These are phyloP conservation scores for Mimas tiliae DNA, from an alignment of 2,888 invertebrate genomes.

Conservation along the genomic window DNA sequence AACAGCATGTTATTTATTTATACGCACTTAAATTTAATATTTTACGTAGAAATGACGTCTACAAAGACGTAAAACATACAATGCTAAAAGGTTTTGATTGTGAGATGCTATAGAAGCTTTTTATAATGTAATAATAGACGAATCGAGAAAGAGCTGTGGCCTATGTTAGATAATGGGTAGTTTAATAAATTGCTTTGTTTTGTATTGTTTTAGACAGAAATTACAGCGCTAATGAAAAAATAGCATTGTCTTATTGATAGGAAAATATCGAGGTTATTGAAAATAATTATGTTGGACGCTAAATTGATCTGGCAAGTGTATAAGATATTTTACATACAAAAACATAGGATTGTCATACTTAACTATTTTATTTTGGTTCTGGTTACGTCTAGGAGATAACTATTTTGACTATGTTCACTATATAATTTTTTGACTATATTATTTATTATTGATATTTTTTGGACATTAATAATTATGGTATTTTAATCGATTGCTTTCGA, in stretches of 20 bases:
- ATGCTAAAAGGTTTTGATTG: slow-evolving; percentile 16
- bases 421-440: background rate
- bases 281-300: background rate
- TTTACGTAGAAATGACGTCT: slow-evolving; percentile 28
- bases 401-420: too few relatives aligned
- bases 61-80: slow-evolving; percentile 12
- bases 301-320: background rate
- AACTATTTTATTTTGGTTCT: too few relatives aligned
- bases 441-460: background rate
- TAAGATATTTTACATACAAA: too few relatives aligned
- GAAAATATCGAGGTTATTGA: slow-evolving; percentile 4
- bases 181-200: slow-evolving; percentile 16
- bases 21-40: slow-evolving; percentile 26
- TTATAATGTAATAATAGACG: slow-evolving; percentile 3
- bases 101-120: background rate
- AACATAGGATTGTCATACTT: too few relatives aligned
- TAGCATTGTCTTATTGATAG: slow-evolving; percentile 2
- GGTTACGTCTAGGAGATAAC: too few relatives aligned
- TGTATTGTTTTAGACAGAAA: slow-evolving; percentile 3
- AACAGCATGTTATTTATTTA: slow-evolving; percentile 26
- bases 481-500: background rate
- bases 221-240: background rate
- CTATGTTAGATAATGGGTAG: background rate
- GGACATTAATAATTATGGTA: background rate
- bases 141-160: background rate